A percentile compares a stretch with the other conserved stretches of the same genome.
Conservation (phyloP, 2,113 vertebrate genomes). For the Cyanistes caeruleus region DNA sequence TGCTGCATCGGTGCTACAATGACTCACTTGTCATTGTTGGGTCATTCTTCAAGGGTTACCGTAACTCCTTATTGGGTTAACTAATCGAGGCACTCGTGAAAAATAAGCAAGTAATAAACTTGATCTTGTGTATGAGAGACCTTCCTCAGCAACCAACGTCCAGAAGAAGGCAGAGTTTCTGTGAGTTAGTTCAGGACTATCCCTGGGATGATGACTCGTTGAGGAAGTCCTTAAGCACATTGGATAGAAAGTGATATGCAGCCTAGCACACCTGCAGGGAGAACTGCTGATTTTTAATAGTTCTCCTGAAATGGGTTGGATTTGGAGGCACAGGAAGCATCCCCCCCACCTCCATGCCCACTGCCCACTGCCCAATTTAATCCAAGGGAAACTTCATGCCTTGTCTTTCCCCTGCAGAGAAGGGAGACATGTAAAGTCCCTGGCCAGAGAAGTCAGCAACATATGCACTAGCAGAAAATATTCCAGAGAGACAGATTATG, state of each 20-base stretch:
- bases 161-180: background rate
- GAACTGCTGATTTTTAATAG: background rate
- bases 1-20: fast-evolving
- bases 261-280: background rate
- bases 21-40: background rate
- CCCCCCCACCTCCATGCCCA: background rate
- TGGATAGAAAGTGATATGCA: background rate
- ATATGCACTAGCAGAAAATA: background rate
- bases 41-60: background rate
- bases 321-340: background rate
- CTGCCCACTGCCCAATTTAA: background rate
- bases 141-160: background rate
- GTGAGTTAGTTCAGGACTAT: background rate
- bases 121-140: background rate
- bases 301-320: background rate
- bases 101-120: background rate
- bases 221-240: background rate
- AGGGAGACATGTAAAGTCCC: background rate
- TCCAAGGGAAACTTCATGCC: background rate
- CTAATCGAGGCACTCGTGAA: background rate
- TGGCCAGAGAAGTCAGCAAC: background rate
- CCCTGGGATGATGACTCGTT: background rate
- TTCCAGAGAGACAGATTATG: background rate
- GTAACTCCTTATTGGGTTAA: background rate
- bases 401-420: background rate